A percentile compares a stretch with the other conserved stretches of the same genome.
phyloP scores from a whole-genome alignment of 2,888 invertebrate genomes.

The Drosophila lutescens region DNA sequence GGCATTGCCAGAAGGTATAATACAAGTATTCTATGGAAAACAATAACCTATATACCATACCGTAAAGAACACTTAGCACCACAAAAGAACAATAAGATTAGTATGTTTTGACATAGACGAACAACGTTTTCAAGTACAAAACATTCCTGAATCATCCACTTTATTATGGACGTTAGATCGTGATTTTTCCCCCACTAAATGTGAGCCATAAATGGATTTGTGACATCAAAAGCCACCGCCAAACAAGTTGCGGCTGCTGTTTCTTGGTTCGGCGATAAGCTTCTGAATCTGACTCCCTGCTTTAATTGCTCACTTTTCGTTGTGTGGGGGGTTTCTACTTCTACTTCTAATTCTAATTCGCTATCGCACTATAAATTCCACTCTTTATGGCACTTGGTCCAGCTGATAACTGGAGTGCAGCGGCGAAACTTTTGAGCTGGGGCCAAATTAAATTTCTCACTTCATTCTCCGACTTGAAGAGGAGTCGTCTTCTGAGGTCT shows the following conservation, averaged over 20 bases:
- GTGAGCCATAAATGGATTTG: constrained; percentile 7
- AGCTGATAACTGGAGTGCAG: constrained; percentile 30
- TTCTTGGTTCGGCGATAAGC: constrained; percentile 27
- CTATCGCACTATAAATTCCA: constrained; percentile 52
- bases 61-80: too few species aligned
- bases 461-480: constrained; percentile 42
- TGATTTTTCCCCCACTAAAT: neutral
- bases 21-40: neutral
- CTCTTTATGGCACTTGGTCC: constrained; percentile 43
- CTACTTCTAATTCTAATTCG: constrained; percentile 35
- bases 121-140: neutral
- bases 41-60: too few species aligned
- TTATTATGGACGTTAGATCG: neutral
- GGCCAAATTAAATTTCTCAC: constrained; percentile 58
- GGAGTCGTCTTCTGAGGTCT: constrained; percentile 11
- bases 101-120: too few species aligned
- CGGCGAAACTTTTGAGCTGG: constrained; percentile 26
- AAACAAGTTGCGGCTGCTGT: constrained; percentile 34
- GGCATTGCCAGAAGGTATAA: too few species aligned
- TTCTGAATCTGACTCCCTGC: constrained; percentile 3
- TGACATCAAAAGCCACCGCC: constrained; percentile 30
- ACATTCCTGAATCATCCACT: neutral
- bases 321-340: constrained; percentile 1
- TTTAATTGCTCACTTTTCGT: constrained; percentile 37
- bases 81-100: too few species aligned